Base-by-base conservation (phyloP, 2,888 invertebrate genomes). In the Mallateleia sp. region DNA sequence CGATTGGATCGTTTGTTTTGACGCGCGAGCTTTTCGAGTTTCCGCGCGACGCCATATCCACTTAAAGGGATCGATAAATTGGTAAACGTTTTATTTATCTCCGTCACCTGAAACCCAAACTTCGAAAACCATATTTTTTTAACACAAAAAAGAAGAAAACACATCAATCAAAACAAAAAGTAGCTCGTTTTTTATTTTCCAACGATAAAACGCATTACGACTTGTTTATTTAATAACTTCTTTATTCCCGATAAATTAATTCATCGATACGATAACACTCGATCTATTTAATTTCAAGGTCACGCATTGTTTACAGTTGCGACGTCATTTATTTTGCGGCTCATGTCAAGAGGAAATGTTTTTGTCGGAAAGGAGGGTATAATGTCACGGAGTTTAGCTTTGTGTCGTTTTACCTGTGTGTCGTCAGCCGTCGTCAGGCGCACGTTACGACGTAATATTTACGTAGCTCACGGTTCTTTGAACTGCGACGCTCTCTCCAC, bases 31-130 rank as follows among this genome's bases (percentile, higher is more conserved):
- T 84, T 80, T 74, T 80, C 74, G 50, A 78, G 58, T 28, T 62
- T 38, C 45, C 38, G 15, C 45, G 20, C 74, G 79, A 69, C 85
- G 85, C 79, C 85, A 85, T 80, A 58, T 54, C 64, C 64, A 69
- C 8, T 78, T 62, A 78, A 72, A 80, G 56, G 25, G 69, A 85
- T 85, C 85, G 79, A 85, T 85, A 80, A 85, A 80, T 75, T 47
- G 60, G 32, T 18, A 56, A 71, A 67, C 15, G 32, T 45, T 42
- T 72, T 56, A 38, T 78, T 78, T 58, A 58, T 50, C 15, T 50
- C 1, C n/a, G 11, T 45, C 45, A 11, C 50, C n/a, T n/a, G n/a
- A n/a, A n/a, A n/a, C n/a, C n/a, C n/a, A n/a, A n/a, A n/a, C n/a
- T n/a, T n/a, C n/a, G n/a, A n/a, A n/a, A n/a, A n/a, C n/a, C n/a